phyloP scores from a whole-genome alignment of 2,797 vertebrate genomes.

The Babyrousa celebensis region DNA sequence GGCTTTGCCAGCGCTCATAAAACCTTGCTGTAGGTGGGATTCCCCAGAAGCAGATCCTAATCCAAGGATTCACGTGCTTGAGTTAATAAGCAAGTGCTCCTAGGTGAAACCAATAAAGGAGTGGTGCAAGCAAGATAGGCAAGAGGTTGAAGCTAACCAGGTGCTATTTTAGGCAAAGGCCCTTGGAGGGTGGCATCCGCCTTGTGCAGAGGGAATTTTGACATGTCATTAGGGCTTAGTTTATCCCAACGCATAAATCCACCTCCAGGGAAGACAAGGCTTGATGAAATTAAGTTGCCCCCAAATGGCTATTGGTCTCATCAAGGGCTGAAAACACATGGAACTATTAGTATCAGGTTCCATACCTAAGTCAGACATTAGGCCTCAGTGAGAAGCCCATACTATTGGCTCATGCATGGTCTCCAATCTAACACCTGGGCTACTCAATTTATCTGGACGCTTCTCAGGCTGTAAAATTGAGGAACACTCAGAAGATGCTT shows the following conservation, averaged over 20 bases:
- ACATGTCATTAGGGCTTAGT: background rate
- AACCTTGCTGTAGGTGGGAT: background rate
- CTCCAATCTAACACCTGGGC: background rate
- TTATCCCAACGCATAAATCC: background rate
- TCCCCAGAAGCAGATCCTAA: background rate
- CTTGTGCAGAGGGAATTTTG: background rate
- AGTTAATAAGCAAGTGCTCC: constrained; percentile 6
- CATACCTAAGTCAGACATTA: background rate
- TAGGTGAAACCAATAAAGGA: background rate
- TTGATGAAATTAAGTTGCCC: constrained; percentile 33
- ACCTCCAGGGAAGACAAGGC: background rate
- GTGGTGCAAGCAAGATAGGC: background rate
- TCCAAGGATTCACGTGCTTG: background rate
- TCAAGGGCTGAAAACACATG: background rate
- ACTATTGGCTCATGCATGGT: background rate
- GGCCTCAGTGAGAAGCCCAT: background rate
- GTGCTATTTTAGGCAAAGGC: background rate
- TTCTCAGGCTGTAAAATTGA: background rate
- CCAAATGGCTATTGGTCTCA: background rate
- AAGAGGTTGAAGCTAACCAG: background rate
- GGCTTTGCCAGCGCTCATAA: background rate
- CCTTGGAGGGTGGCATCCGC: background rate
- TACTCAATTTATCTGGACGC: background rate
- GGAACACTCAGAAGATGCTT: background rate
- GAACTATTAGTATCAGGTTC: background rate